Evolutionary conservation across 2,888 invertebrate genomes (phyloP).

Genomic region (Tubulanus polymorphus): DNA sequence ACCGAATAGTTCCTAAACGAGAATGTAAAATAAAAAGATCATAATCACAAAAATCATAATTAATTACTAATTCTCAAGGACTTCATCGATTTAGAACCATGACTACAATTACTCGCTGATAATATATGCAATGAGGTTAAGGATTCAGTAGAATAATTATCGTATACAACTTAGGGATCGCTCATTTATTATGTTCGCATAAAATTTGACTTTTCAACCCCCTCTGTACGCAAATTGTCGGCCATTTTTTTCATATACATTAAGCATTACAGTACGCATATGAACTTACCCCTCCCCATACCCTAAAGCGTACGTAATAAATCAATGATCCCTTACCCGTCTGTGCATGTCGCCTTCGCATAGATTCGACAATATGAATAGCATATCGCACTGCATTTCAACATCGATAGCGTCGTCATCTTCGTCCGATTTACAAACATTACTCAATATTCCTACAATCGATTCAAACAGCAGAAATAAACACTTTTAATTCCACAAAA

Average conservation of each 20-base stretch:
- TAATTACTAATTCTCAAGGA: too few species aligned
- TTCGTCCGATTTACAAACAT: conserved; percentile 30
- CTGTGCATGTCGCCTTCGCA: conserved; percentile 52
- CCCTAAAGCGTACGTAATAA: neutral
- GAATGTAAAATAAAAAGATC: too few species aligned
- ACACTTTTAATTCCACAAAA: neutral
- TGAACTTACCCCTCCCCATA: neutral
- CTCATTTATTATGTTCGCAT: too few species aligned
- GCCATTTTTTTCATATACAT: too few species aligned
- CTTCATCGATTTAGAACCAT: too few species aligned
- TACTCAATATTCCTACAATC: conserved; percentile 37
- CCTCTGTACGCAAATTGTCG: too few species aligned
- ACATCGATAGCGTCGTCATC: conserved; percentile 45
- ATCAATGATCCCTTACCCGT: conserved; percentile 46
- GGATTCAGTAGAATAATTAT: neutral
- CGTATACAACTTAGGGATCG: neutral
- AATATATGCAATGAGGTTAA: too few species aligned
- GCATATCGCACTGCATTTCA: conserved; percentile 53
- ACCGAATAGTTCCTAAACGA: conserved; percentile 52
- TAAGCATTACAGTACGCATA: too few species aligned
- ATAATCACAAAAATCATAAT: too few species aligned
- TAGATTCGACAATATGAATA: conserved; percentile 48
- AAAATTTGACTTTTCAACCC: too few species aligned
- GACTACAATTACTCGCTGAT: too few species aligned
- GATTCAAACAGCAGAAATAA: neutral